These are phyloP conservation scores for sheep (Ovis aries) DNA, from an alignment of 2,113 vertebrate species.

Conservation along the genomic window DNA sequence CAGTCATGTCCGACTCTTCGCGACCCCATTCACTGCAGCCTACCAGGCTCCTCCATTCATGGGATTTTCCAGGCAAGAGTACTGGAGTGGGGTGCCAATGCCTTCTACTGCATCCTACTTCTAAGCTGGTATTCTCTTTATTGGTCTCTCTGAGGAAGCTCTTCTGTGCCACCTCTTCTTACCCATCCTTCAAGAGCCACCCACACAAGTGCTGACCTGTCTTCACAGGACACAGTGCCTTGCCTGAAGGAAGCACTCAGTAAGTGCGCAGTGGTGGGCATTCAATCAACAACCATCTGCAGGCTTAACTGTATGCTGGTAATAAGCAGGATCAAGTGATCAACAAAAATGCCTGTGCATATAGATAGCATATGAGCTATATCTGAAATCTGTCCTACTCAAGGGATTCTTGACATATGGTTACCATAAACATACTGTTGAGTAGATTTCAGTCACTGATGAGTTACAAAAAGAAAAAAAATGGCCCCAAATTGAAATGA, in stretches of 20 bases:
- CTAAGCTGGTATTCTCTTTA: background rate
- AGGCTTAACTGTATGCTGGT: background rate
- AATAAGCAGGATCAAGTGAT: background rate
- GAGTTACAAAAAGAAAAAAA: background rate
- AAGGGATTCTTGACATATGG: background rate
- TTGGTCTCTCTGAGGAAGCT: background rate
- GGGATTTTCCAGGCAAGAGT: too few relatives aligned
- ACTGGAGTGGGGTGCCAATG: too few relatives aligned
- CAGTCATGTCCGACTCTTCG: too few relatives aligned
- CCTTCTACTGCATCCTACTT: background rate
- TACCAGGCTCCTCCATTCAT: too few relatives aligned
- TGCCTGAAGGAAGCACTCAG: background rate
- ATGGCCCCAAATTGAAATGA: background rate
- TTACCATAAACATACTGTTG: background rate
- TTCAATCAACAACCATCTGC: background rate
- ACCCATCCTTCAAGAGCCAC: background rate
- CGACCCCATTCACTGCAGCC: too few relatives aligned
- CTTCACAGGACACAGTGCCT: background rate
- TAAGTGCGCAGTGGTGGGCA: background rate
- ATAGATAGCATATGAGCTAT: background rate
- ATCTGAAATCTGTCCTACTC: background rate
- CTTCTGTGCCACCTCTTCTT: background rate
- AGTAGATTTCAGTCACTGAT: background rate
- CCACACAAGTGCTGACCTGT: background rate
- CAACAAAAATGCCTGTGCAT: background rate